Evolutionary conservation across 2,797 vertebrate species (phyloP), one percentile per base, ranked within the genome.

Genomic region (Calcarius lapponicus): DNA sequence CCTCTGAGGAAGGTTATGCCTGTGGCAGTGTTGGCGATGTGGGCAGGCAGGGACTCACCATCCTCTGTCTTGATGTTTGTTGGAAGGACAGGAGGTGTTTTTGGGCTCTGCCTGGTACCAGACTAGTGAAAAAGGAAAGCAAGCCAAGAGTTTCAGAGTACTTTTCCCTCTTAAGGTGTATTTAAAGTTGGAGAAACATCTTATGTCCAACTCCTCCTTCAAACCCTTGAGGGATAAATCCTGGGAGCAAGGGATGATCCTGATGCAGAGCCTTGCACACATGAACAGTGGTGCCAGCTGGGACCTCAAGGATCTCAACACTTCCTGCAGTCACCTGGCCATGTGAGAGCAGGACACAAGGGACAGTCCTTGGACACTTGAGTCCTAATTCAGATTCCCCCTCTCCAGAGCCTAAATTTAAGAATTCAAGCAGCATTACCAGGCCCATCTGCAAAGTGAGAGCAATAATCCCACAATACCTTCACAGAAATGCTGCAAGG

Each of bases 31-130:
- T 66, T 96, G 92, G 72, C 5, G 38, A 82, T 69, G 74, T 72
- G 65, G 89, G 83, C 76, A 57, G 92, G 73, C 57, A 82, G 82
- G 78, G 93, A 97, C 97, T 95, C 81, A 48, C 83, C 94, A 9
- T 91, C 79, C 7, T 50, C 28, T 45, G 58, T 76, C 88, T 96
- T 84, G 61, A 91, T 78, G 61, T 74, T 88, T 22, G 81, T 53
- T 76, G 94, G 96, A n/a, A 62, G 74, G 71, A 50, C 51, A 47
- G 65, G 79, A 89, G 53, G 50, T 88, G 97, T 97, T 93, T 96
- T 98, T 97, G 57, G 94, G 54, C 54, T 95, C 93, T 89, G 96
- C 96, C 91, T 98, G 97, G 86, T 98, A 97, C 97, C 97, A 80
- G 84, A 82, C 42, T 28, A 88, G 48, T 80, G 72, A 82, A 92